Base-by-base conservation (phyloP, 2,797 vertebrate species). In the Centroberyx gerrardi region DNA sequence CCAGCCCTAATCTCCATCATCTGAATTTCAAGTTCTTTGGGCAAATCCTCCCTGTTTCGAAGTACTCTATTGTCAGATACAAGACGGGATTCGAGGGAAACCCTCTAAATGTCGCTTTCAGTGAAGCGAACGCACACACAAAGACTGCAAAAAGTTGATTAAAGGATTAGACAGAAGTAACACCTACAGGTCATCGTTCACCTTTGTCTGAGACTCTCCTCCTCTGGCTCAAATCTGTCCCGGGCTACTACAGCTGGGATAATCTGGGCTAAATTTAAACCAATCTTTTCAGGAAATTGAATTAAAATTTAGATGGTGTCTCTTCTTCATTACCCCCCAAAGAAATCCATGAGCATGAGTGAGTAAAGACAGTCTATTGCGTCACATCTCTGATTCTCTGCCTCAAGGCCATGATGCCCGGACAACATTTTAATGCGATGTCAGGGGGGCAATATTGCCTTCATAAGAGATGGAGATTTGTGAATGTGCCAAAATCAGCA, bases 361-460 rank as follows among this genome's bases (percentile, higher is more conserved):
- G 58, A 51, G 72, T 18, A 28, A 49, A 56, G 51, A 62, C 38
- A 13, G 68, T 66, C 48, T 42, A 40, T 62, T 64, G 36, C 38
- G 49, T 56, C 62, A 64, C 58, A 55, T 67, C 64, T 49, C 61
- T 29, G 60, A 29, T 38, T 69, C 49, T 61, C 56, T 38, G 58
- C 68, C 64, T 66, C 31, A 4, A n/a, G 62, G 58, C 36, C 36
- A 33, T 12, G 18, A 64, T 49, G 33, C 27, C 63, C 0, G 27
- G 61, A 67, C 33, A 67, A 62, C 61, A 66, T 58, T 72, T 72
- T 60, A 64, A 79, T 68, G 64, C 51, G 58, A 28, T 33, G 27
- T 46, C 60, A 28, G 27, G 18, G 12, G 22, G 60, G 38, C 53
- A 59, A 29, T 17, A 40, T 44, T 63, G 62, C 68, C 49, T 60